Evolutionary conservation across 1,140 invertebrate genomes (phyloP).

Genomic region (Plodia interpunctella): DNA sequence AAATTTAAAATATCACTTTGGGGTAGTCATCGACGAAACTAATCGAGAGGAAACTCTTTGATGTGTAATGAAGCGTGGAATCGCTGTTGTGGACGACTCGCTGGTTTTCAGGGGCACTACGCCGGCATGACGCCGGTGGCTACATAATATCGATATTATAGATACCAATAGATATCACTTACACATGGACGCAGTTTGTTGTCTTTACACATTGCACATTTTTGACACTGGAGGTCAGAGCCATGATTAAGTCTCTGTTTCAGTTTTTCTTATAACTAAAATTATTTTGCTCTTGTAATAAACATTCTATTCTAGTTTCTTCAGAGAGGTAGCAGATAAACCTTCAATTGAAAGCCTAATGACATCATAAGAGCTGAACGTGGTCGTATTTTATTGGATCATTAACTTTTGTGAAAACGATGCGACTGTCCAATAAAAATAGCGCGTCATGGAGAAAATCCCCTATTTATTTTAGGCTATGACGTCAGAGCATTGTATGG

Average conservation of each 20-base stretch:
- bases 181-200: too few relatives aligned
- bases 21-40: slow-evolving; percentile 35
- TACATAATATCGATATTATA: not conserved
- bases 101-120: slow-evolving; percentile 48
- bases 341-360: not conserved
- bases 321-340: not conserved
- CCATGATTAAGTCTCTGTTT: too few relatives aligned
- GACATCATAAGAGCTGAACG: not conserved
- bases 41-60: slow-evolving; percentile 61
- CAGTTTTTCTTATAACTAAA: too few relatives aligned
- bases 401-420: slow-evolving; percentile 5
- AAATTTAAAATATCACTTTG: slow-evolving; percentile 16
- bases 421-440: not conserved
- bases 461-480: slow-evolving; percentile 12
- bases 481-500: slow-evolving; percentile 22
- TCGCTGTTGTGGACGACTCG: slow-evolving; percentile 40
- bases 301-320: not conserved
- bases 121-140: not conserved
- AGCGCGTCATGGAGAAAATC: slow-evolving; percentile 2
- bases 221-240: too few relatives aligned
- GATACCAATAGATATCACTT: not conserved
- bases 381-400: not conserved
- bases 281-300: not conserved
- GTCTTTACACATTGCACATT: too few relatives aligned
- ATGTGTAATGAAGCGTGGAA: slow-evolving; percentile 49